phyloP scores from a whole-genome alignment of 23 tunicate genomes.

The Styela clava region DNA sequence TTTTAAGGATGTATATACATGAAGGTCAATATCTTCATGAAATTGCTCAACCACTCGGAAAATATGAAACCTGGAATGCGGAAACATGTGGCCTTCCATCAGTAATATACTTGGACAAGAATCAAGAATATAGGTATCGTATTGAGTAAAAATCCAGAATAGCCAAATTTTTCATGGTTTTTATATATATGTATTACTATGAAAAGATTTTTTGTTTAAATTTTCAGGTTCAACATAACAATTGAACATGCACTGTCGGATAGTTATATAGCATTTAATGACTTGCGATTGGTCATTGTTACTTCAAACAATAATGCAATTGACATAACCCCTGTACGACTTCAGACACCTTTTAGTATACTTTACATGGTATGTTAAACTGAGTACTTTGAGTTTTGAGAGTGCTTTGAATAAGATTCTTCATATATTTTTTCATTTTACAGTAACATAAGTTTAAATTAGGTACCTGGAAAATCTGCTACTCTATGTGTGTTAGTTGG shows the following conservation, averaged over 20 bases:
- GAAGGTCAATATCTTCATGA: constrained; percentile 8
- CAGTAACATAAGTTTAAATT: too few relatives aligned
- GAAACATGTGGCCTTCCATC: constrained; percentile 29
- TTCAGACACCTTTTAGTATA: background rate
- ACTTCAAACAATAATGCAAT: constrained; percentile 7
- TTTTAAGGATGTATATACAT: constrained; percentile 7
- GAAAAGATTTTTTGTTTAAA: too few relatives aligned
- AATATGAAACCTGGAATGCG: background rate
- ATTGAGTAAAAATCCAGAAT: too few relatives aligned
- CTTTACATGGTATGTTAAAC: background rate
- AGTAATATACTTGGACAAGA: constrained; percentile 43
- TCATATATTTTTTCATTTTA: too few relatives aligned
- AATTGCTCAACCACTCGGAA: background rate
- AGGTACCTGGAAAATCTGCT: too few relatives aligned
- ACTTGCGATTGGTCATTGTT: constrained; percentile 5
- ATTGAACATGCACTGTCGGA: background rate
- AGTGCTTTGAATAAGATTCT: too few relatives aligned
- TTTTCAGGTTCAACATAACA: constrained; percentile 19
- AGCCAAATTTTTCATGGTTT: background rate
- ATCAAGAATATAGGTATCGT: constrained; percentile 18
- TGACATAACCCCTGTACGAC: background rate
- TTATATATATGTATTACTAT: too few relatives aligned
- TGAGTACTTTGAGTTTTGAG: too few relatives aligned
- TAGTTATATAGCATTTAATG: background rate
- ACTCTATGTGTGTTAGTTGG: too few relatives aligned